phyloP scores from a whole-genome alignment of 2,888 invertebrate species.

The Petrolisthes cinctipes region DNA sequence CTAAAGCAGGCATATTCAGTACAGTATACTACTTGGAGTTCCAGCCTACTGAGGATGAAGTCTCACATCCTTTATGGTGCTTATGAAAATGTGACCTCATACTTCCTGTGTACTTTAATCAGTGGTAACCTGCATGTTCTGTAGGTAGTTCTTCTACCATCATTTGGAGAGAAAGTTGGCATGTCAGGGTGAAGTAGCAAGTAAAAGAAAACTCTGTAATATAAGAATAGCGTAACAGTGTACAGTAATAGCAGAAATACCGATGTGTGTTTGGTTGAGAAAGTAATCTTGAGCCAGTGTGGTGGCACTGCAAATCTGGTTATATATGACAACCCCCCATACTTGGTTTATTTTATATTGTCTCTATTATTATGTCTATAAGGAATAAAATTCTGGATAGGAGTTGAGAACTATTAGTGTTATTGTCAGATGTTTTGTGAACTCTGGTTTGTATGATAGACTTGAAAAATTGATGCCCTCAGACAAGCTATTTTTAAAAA shows the following conservation, averaged over 20 bases:
- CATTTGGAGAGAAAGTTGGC: neutral
- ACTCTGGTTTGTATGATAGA: too few species aligned
- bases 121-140: neutral
- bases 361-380: neutral
- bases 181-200: neutral
- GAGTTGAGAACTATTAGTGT: too few species aligned
- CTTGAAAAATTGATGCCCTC: too few species aligned
- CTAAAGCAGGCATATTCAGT: constrained; percentile 17
- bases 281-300: neutral
- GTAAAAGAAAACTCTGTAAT: neutral
- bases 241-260: neutral
- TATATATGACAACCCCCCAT: neutral
- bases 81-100: constrained; percentile 30
- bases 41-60: constrained; percentile 20
- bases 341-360: neutral
- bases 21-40: constrained; percentile 8
- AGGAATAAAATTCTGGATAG: too few species aligned
- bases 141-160: neutral
- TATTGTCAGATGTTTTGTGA: too few species aligned
- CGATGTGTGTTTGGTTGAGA: neutral
- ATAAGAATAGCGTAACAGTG: neutral
- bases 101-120: constrained; percentile 23
- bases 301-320: neutral
- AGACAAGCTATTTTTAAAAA: neutral
- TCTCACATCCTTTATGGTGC: constrained; percentile 32